These are phyloP conservation scores for Limonius californicus DNA, from an alignment of 1,140 invertebrate genomes.

Conservation along the genomic window DNA sequence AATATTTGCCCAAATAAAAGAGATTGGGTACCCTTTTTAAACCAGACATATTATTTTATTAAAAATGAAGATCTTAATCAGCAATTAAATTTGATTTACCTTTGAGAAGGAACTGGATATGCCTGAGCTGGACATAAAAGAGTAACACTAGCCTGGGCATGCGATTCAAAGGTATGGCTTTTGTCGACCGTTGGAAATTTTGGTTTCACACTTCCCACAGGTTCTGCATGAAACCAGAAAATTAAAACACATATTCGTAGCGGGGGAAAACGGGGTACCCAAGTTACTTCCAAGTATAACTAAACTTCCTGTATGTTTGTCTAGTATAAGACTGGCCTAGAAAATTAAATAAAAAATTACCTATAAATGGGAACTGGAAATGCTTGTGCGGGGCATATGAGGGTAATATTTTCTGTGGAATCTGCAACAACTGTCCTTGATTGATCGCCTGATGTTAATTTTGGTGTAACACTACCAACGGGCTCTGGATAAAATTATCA, in stretches of 20 bases:
- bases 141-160: constrained; percentile 30
- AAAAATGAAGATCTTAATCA: no score
- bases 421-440: constrained; percentile 49
- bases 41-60: no score
- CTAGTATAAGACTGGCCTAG: no score
- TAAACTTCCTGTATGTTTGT: no score
- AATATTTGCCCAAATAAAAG: no score
- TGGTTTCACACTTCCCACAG: constrained; percentile 56
- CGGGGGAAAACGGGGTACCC: background rate
- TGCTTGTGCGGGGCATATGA: constrained; percentile 60
- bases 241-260: background rate
- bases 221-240: constrained; percentile 48
- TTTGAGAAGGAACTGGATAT: constrained; percentile 57
- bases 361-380: constrained; percentile 57
- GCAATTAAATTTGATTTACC: no score
- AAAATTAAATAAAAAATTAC: constrained; percentile 41
- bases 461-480: constrained; percentile 65
- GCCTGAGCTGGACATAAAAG: constrained; percentile 63
- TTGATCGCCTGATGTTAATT: constrained; percentile 67
- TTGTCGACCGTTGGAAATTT: constrained; percentile 49
- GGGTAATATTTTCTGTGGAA: constrained; percentile 26
- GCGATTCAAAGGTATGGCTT: constrained; percentile 45
- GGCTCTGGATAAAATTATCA: constrained; percentile 55
- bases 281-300: background rate
- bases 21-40: constrained; percentile 1